Conservation (phyloP, 1,140 invertebrate species). For the Magallana gigas region DNA sequence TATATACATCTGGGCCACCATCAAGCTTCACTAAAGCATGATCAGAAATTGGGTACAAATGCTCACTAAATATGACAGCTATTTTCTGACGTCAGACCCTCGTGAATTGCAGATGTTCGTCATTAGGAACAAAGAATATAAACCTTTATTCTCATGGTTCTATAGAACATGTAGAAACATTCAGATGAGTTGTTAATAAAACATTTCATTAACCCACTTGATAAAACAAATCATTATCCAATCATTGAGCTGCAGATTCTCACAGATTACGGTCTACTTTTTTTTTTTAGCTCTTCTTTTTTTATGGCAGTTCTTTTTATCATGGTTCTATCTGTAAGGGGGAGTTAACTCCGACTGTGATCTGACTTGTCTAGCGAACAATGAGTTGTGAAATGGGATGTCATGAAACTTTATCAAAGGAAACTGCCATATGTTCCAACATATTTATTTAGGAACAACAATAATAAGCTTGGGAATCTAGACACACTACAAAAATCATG, state of each 20-base stretch:
- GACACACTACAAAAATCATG: too few species aligned
- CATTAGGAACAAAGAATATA: constrained; percentile 27
- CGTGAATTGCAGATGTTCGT: constrained; percentile 22
- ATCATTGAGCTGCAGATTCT: not conserved
- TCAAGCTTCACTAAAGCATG: constrained; percentile 8
- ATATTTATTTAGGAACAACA: too few species aligned
- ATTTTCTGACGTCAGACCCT: constrained; percentile 27
- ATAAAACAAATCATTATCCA: constrained; percentile 30
- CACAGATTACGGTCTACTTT: not conserved
- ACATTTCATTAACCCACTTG: constrained; percentile 35
- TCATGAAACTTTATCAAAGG: too few species aligned
- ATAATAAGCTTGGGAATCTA: too few species aligned
- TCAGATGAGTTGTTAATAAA: constrained; percentile 35
- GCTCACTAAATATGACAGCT: constrained; percentile 12
- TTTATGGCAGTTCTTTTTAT: too few species aligned
- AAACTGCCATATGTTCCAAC: too few species aligned
- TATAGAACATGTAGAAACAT: not conserved
- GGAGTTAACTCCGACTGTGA: too few species aligned
- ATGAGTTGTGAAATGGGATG: too few species aligned
- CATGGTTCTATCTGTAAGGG: too few species aligned
- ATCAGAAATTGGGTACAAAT: constrained; percentile 21
- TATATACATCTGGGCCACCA: not conserved
- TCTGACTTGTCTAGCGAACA: too few species aligned
- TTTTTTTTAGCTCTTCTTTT: too few species aligned
- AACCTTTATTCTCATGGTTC: not conserved